These are phyloP conservation scores for Plebejus argus DNA, from an alignment of 2,888 invertebrate genomes.

Conservation along the genomic window DNA sequence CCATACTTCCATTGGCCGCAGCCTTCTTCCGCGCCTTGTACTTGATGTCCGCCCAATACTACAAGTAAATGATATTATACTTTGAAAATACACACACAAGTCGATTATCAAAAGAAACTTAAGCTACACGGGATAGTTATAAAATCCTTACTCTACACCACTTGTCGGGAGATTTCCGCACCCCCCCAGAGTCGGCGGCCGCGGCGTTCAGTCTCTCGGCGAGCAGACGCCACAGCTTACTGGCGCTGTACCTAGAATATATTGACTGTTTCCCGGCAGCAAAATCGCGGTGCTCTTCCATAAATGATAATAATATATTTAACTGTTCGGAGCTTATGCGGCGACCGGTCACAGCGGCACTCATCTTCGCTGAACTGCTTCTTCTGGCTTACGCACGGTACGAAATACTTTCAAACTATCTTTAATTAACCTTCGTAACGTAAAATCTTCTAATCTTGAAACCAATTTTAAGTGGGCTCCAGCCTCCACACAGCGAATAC, in stretches of 20 bases:
- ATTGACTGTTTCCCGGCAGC: constrained; percentile 72
- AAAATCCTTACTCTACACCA: constrained; percentile 66
- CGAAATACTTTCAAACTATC: too few relatives aligned
- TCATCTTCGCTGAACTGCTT: constrained; percentile 51
- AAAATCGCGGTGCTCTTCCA: constrained; percentile 76
- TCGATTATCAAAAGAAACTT: background rate
- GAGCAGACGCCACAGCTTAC: constrained; percentile 70
- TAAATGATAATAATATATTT: constrained; percentile 68
- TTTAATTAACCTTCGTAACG: background rate
- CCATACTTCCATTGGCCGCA: constrained; percentile 66
- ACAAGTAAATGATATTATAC: constrained; percentile 37
- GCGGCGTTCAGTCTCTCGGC: constrained; percentile 73
- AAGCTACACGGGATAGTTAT: background rate
- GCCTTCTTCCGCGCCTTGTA: constrained; percentile 72
- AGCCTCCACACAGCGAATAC: too few relatives aligned
- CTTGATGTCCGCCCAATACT: constrained; percentile 76
- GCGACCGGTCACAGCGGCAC: constrained; percentile 63
- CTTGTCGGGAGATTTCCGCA: constrained; percentile 72
- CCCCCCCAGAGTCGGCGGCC: constrained; percentile 65
- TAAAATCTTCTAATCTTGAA: too few relatives aligned
- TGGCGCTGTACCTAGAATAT: constrained; percentile 71
- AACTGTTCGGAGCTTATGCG: constrained; percentile 73
- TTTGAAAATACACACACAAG: background rate
- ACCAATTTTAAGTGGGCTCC: too few relatives aligned
- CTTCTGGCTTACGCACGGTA: too few relatives aligned